Evolutionary conservation across 1,140 invertebrate genomes (phyloP), one percentile per base, ranked within the genome.

Genomic region (Brachionus plicatilis): DNA sequence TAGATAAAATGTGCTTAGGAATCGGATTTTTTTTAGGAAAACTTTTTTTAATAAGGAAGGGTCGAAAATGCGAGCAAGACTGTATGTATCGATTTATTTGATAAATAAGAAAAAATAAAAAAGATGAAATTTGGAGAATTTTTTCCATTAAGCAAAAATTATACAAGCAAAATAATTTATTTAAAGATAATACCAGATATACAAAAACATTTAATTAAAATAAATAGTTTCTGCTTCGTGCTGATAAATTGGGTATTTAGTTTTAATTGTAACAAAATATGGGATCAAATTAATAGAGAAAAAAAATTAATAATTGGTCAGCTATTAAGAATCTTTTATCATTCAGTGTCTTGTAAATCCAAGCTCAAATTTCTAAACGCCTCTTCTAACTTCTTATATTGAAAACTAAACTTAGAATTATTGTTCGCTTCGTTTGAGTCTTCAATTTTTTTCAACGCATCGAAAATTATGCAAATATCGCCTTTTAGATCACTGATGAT

Each of bases 391-490:
- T 68, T 60, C 14, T 82, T 82, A 53, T 82, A 82, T 37, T 82
- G 50, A 65, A 14, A 47, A 41, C 47, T 68, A 65, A 65, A 68
- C 41, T 82, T 82, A 11, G 17, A 68, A 41, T 37, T 82, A 27
- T 60, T 65, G 33, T 65, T 68, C 14, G 20, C 79, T 9, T 65
- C 50, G 27, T 29, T 82, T 68, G 53, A 60, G 33, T 82, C 53
- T 45, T 83, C 82, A 37, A 83, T 68, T 56, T 83, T 83, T 72
- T 83, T 83, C n/a, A 83, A 12, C 37, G 82, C 82, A 72, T 83
- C 82, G 37, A 83, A 83, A 70, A 83, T 83, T 20, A 83, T 83
- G 37, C 82, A 83, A 41, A 83, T 83, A 37, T 83, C 82, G 11
- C 82, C 82, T 70, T 83, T 83, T 33, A 83, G 27, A 83, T 83